These are phyloP conservation scores for Sceloporus tristichus DNA, from an alignment of 2,113 vertebrate species.

Conservation along the genomic window DNA sequence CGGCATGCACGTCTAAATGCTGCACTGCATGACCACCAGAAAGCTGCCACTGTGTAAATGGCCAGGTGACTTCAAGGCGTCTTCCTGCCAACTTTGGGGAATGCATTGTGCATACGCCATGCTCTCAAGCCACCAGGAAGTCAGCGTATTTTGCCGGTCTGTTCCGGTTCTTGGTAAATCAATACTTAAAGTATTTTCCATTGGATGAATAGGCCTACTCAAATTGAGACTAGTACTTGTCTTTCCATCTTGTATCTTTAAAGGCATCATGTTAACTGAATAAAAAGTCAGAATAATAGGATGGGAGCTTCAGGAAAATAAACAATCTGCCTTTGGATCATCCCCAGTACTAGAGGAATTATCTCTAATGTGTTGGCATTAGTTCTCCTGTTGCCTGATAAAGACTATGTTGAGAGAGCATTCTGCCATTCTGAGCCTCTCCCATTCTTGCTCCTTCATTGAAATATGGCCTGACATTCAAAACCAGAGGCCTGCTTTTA, in stretches of 20 bases:
- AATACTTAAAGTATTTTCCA: no score
- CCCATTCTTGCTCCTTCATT: constrained; percentile 21
- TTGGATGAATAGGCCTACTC: no score
- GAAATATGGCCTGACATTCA: constrained; percentile 75
- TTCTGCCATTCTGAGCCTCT: constrained; percentile 62
- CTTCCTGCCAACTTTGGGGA: no score
- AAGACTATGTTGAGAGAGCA: constrained; percentile 61
- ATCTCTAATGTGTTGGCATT: constrained; percentile 66
- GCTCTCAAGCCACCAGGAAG: no score
- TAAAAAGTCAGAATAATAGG: constrained; percentile 27
- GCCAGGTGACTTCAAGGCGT: no score
- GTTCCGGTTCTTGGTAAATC: no score
- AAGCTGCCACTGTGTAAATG: no score
- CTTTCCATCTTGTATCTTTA: constrained; percentile 10
- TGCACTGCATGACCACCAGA: no score
- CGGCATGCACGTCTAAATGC: no score
- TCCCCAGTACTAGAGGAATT: constrained; percentile 51
- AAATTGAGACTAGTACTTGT: no score
- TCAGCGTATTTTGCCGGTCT: no score
- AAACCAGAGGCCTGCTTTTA: constrained; percentile 71
- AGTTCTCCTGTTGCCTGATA: constrained; percentile 66
- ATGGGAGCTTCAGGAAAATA: constrained; percentile 46
- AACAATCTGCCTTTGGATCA: constrained; percentile 42
- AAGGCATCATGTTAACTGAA: constrained; percentile 1
- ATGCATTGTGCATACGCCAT: no score